Evolutionary conservation across 2,888 invertebrate genomes (phyloP), one percentile per base, ranked within the genome.

Genomic region (Nemapogon koenigi): DNA sequence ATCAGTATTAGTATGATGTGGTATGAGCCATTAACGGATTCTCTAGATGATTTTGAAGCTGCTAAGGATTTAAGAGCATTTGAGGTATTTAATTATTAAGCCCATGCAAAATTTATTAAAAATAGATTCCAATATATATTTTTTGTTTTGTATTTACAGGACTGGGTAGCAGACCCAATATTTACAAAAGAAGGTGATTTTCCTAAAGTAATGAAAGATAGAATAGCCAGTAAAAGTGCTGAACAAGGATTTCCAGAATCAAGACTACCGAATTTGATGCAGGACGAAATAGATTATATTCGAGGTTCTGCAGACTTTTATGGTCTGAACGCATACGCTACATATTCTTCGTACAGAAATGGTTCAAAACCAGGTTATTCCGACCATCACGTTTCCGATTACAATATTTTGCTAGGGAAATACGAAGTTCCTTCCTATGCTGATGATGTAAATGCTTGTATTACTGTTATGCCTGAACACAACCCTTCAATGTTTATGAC

Each of bases 261-360:
- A 1, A 69, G 83, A 29, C 53, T 85, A 16, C 83, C 83, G 1
- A 50, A 51, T 43, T 81, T 83, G 45, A 78, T 78, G 7, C 27
- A 49, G n/a, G 28, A 81, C 27, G 85, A 86, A 68, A 72, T 84
- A 8, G 55, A 62, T 29, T 61, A 64, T 30, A 80, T 86, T 36
- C 64, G 57, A 6, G 80, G 61, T 15, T 40, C 47, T 2, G 68
- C 78, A 2, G 88, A 89, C 51, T 87, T 84, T 60, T 73, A 87
- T 40, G 86, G 85, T 13, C 55, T 88, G 16, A 87, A 87, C 48
- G 72, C 82, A 38, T 88, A 88, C 53, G 81, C 83, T 2, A 60
- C 79, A 2, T 57, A 55, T 41, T 46, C 80, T 39, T 57, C 54
- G 6, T 64, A 57, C 1, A 39, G 39, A 33, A 39, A 39, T 33